phyloP scores from a whole-genome alignment of 2,113 vertebrate species.

The Crypturellus undulatus region DNA sequence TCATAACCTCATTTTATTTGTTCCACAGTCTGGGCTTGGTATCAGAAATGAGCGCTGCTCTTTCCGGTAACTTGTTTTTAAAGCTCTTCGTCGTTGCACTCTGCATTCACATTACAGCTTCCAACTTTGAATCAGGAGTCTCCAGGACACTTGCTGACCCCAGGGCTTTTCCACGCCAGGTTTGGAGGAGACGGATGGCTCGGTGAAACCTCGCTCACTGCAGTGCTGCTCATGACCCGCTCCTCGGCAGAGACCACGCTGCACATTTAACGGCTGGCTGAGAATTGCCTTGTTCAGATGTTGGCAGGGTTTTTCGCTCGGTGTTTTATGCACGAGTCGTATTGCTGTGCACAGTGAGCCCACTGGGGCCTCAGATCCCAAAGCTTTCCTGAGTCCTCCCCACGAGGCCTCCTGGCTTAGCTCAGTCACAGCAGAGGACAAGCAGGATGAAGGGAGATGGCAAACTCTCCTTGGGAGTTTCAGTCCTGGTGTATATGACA shows the following conservation, averaged over 20 bases:
- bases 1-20: background rate
- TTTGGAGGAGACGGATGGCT: background rate
- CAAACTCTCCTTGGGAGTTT: background rate
- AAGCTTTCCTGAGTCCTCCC: background rate
- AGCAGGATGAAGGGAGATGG: background rate
- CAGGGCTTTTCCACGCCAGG: background rate
- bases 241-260: background rate
- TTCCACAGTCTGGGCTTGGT: background rate
- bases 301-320: background rate
- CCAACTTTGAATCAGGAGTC: background rate
- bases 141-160: background rate
- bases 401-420: background rate
- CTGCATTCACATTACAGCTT: background rate
- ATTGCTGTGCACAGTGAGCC: background rate
- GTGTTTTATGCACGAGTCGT: background rate
- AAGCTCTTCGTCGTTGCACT: background rate
- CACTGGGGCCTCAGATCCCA: fast-evolving
- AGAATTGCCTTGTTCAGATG: background rate
- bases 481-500: background rate
- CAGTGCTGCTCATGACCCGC: background rate
- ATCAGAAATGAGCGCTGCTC: background rate
- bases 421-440: background rate
- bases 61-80: background rate
- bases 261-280: background rate
- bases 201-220: background rate